phyloP scores from a whole-genome alignment of 2,797 vertebrate genomes.

The Gambelia wislizenii region DNA sequence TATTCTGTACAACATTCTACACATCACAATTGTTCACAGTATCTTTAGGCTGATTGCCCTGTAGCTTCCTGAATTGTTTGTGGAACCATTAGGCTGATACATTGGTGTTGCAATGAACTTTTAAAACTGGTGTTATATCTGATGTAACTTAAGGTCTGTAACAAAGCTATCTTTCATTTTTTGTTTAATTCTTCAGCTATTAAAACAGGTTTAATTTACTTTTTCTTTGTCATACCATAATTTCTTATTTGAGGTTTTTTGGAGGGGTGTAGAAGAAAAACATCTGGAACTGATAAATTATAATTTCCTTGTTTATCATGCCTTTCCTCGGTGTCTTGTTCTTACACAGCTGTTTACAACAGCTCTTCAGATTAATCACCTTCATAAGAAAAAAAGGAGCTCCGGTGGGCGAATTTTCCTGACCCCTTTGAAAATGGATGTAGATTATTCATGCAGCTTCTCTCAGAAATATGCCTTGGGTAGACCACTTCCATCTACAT shows the following conservation, averaged over 20 bases:
- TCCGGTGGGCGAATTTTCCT: neutral
- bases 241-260: neutral
- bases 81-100: neutral
- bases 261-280: neutral
- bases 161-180: neutral
- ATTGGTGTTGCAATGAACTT: neutral
- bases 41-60: neutral
- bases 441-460: slow-evolving; percentile 6
- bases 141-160: neutral
- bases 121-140: neutral
- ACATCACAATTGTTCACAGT: neutral
- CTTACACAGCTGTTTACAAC: slow-evolving; percentile 9
- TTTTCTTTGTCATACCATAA: no score
- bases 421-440: neutral
- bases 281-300: slow-evolving; percentile 9
- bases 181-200: no score
- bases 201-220: no score
- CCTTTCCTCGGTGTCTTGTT: neutral
- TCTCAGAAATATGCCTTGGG: neutral
- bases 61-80: neutral
- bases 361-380: slow-evolving; percentile 8
- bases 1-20: neutral
- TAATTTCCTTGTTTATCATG: slow-evolving; percentile 1
- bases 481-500: neutral
- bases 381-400: neutral